A percentile compares a stretch with the other conserved stretches of the same genome.
phyloP scores from a whole-genome alignment of 92 coral and sea anemone genomes.

The Isaurus tuberculatus region DNA sequence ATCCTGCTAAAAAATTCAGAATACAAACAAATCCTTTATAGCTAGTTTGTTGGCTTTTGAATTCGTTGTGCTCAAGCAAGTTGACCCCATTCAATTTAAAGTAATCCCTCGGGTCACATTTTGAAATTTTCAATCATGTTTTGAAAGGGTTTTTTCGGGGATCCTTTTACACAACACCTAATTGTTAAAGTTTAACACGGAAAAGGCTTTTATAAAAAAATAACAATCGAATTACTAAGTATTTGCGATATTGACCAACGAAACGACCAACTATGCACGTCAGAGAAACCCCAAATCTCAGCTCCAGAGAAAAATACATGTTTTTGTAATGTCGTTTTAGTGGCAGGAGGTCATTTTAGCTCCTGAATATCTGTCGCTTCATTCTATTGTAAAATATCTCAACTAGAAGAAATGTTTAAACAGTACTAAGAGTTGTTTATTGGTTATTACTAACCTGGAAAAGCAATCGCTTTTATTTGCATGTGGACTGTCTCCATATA shows the following conservation, averaged over 20 bases:
- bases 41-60: background rate
- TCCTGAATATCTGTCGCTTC: slow-evolving; percentile 23
- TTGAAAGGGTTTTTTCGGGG: background rate
- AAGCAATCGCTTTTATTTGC: background rate
- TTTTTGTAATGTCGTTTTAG: background rate
- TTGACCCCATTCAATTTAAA: background rate
- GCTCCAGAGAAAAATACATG: background rate
- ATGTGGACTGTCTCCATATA: background rate
- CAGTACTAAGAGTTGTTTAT: slow-evolving; percentile 13
- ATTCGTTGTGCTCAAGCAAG: background rate
- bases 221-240: background rate
- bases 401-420: slow-evolving; percentile 26
- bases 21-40: background rate
- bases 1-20: background rate
- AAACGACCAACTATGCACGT: background rate
- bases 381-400: slow-evolving; percentile 29
- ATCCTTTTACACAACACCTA: background rate
- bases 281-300: background rate
- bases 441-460: background rate
- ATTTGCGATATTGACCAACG: background rate
- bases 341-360: background rate
- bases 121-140: slow-evolving; percentile 1
- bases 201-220: slow-evolving; percentile 12
- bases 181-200: slow-evolving; percentile 29
- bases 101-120: slow-evolving; percentile 40